Evolutionary conservation across 2,113 vertebrate species (phyloP), one percentile per base, ranked within the genome.

Genomic region (Rhegmatorhina hoffmannsi): DNA sequence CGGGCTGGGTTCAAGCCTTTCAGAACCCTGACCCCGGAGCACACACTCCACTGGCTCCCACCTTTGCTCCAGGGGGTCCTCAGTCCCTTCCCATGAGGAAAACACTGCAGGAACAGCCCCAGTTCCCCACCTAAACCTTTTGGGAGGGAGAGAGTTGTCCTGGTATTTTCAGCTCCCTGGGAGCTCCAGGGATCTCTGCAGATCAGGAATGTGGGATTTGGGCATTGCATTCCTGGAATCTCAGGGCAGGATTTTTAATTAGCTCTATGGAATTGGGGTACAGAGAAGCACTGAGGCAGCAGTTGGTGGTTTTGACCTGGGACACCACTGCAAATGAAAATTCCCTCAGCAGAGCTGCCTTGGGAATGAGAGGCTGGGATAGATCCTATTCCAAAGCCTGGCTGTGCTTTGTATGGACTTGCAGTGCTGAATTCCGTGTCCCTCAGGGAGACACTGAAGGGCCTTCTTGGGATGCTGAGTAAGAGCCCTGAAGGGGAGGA

Each of bases 361-460:
- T 9, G 33, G 31, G 47, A 59, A 5, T 1, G 29, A 14, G 13
- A 40, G 66, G 49, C 3, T 56, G 46, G 81, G 78, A 63, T 13
- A 36, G 90, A 66, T 76, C 70, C 85, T n/a, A 5, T 20, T 56
- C 28, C 64, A 84, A 46, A 50, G 66, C 73, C 81, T 19, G 58
- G 64, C n/a, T 59, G 58, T 36, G 58, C 36, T 38, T 25, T 38
- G 34, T 24, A 36, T 60, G 58, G 58, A 60, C 23, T 24, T 36
- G 59, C 53, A 19, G 18, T 55, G 8, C 40, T 38, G n/a, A 70
- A 34, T 81, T 80, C 72, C 1, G 1, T 0, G 13, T 15, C 60
- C 34, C 50, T 43, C 56, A 12, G 34, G 0, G 7, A 72, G 66
- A 55, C 26, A 60, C 26, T 2, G 0, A 16, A 87, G 58, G 21